These are phyloP conservation scores for Crypturellus undulatus DNA, from an alignment of 2,113 vertebrate species.

Conservation along the genomic window DNA sequence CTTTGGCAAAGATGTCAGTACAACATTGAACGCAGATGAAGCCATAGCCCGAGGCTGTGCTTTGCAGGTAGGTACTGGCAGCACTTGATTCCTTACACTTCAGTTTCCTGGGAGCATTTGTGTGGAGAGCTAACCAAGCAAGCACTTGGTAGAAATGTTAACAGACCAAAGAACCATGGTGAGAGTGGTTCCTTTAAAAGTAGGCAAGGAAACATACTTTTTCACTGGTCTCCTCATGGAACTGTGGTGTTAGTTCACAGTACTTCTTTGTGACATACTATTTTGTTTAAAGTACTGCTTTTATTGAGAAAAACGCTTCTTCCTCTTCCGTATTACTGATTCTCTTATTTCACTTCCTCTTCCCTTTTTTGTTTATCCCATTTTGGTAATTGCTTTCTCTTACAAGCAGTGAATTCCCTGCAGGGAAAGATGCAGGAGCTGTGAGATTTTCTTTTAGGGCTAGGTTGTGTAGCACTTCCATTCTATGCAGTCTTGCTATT, in stretches of 20 bases:
- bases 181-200: neutral
- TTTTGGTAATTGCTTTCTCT: neutral
- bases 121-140: neutral
- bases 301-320: neutral
- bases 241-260: neutral
- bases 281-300: neutral
- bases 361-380: neutral
- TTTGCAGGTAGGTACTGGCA: slow-evolving; percentile 75
- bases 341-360: neutral
- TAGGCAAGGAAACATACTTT: rapidly evolving
- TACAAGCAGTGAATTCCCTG: neutral
- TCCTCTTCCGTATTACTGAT: neutral
- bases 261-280: neutral
- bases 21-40: slow-evolving; percentile 86
- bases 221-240: neutral
- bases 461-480: neutral
- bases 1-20: slow-evolving; percentile 84
- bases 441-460: neutral
- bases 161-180: neutral
- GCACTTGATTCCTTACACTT: neutral
- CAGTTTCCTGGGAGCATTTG: neutral
- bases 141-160: neutral
- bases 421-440: neutral
- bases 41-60: slow-evolving; percentile 84
- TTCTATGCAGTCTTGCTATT: neutral